Conservation (phyloP, 1,140 invertebrate species). For the Nasonia vitripennis region DNA sequence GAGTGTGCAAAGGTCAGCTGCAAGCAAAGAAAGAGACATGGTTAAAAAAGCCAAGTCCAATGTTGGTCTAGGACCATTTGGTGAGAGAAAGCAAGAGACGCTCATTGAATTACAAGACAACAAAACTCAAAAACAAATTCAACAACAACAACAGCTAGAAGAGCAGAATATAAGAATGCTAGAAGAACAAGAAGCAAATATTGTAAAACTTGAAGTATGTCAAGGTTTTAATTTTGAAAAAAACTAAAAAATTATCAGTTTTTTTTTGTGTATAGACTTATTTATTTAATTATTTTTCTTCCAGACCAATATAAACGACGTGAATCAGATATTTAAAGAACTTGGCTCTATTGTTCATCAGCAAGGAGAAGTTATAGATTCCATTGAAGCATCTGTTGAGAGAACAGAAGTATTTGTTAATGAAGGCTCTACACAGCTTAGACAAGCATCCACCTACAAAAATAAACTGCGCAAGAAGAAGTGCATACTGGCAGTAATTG, state of each 20-base stretch:
- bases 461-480: constrained; percentile 92
- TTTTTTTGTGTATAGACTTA: background rate
- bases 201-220: constrained; percentile 90
- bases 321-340: constrained; percentile 99
- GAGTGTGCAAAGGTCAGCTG: constrained; percentile 85
- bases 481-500: constrained; percentile 82
- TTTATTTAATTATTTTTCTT: constrained; percentile 62
- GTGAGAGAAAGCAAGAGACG: constrained; percentile 77
- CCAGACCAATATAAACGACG: constrained; percentile 94
- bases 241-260: background rate
- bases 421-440: constrained; percentile 86
- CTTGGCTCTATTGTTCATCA: constrained; percentile 96
- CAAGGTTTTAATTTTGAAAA: background rate
- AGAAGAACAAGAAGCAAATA: constrained; percentile 93
- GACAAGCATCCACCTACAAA: constrained; percentile 89
- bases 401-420: constrained; percentile 90
- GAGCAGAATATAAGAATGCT: constrained; percentile 90
- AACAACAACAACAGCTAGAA: constrained; percentile 88
- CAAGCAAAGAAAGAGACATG: constrained; percentile 90
- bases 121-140: constrained; percentile 76
- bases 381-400: constrained; percentile 97
- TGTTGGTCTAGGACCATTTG: constrained; percentile 74
- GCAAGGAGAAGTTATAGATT: constrained; percentile 97
- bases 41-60: constrained; percentile 80
- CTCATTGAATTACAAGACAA: constrained; percentile 82